These are phyloP conservation scores for Rallus crepitans DNA, from an alignment of 2,797 vertebrate species.

Conservation along the genomic window DNA sequence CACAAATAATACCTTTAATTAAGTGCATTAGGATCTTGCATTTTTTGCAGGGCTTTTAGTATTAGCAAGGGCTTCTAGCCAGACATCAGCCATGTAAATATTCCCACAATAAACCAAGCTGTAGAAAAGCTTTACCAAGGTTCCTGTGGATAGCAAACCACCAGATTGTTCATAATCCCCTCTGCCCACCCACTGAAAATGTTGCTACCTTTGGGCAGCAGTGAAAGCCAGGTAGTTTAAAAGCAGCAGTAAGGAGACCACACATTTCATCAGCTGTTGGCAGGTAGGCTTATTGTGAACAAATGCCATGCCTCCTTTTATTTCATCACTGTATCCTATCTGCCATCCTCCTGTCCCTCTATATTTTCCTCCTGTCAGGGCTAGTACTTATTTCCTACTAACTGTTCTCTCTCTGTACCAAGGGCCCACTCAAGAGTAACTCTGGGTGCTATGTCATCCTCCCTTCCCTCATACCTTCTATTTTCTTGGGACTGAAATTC, in stretches of 20 bases:
- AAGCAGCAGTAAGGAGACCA: not conserved
- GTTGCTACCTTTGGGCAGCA: not conserved
- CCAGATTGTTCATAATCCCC: not conserved
- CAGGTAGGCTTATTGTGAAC: not conserved
- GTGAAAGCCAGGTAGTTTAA: not conserved
- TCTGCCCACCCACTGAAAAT: not conserved
- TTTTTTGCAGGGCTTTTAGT: not conserved
- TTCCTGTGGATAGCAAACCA: not conserved
- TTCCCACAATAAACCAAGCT: not conserved
- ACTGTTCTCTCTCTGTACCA: not conserved
- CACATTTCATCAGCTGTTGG: not conserved
- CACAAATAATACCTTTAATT: not conserved
- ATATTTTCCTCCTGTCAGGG: not conserved
- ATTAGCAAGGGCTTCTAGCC: not conserved
- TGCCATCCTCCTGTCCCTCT: not conserved
- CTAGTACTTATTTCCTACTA: not conserved
- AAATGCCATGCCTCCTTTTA: not conserved
- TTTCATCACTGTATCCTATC: not conserved
- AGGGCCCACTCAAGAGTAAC: not conserved
- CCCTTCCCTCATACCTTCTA: not conserved
- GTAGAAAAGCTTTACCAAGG: not conserved
- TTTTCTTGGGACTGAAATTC: not conserved
- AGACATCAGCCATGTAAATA: not conserved
- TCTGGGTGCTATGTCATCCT: not conserved
- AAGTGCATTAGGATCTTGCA: not conserved